Base-by-base conservation (phyloP, 2,113 vertebrate species). In the Ciconia stormi region DNA sequence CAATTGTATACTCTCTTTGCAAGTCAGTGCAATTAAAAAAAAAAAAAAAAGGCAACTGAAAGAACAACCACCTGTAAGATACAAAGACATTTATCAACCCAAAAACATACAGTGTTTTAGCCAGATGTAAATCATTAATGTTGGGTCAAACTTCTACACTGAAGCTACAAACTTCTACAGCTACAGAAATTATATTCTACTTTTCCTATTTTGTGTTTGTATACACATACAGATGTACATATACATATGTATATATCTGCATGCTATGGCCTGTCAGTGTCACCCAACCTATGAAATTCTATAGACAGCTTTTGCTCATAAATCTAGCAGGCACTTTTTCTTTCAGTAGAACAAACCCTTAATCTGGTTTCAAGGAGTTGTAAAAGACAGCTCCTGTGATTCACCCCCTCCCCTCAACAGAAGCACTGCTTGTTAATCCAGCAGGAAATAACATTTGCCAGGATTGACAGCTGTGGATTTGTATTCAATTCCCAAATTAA, bases 361-460 rank as follows among this genome's bases (percentile, higher is more conserved):
- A 93, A 96, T 95, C 88, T 92, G 73, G 61, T 91, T 95, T 95
- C 87, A 94, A 97, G 96, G 88, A 95, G 95, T 63, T 89, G 82
- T 73, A 91, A 95, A 94, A 96, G 89, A 84, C 94, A 94, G 89
- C 88, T 94, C 95, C 95, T 95, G 72, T 80, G 82, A 95, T 96
- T 86, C 87, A 67, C 53, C 77, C 85, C 95, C 95, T 86, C 91
- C 86, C 91, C 65, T 93, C 90, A 93, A 91, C 96, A 96, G 96
- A 95, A 97, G 94, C 82, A 93, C 63, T 95, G 91, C 93, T 87
- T 83, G 83, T 91, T 97, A 98, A 97, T 98, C 96, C 97, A 96
- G 90, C 97, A 98, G 97, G 98, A 98, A 98, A 97, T 90, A 97
- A 92, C 98, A 98, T 97, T 97, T 98, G 97, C 96, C 97, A 97